These are phyloP conservation scores for Rhipidura dahli DNA, from an alignment of 2,113 vertebrate species.

Conservation along the genomic window DNA sequence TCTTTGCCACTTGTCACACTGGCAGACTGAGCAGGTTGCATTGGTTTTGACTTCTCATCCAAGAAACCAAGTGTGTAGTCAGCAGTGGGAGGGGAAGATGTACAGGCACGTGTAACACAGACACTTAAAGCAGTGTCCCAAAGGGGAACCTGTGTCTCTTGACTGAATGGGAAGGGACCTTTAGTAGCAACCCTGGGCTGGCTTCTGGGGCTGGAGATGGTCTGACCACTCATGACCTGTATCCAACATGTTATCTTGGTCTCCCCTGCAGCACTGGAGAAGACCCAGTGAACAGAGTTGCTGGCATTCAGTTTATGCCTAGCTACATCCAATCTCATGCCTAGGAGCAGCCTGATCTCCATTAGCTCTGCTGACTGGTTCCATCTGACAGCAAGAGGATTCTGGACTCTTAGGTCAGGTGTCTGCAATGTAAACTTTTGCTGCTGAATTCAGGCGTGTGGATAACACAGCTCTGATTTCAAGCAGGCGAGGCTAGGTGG, in stretches of 20 bases:
- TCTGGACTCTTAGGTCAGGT: neutral
- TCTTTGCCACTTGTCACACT: neutral
- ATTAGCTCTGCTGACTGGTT: neutral
- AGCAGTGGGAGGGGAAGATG: neutral
- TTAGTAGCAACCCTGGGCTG: neutral
- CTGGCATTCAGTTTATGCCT: neutral
- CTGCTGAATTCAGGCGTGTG: neutral
- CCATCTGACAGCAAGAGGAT: neutral
- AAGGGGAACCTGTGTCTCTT: neutral
- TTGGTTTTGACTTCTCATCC: neutral
- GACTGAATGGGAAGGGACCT: neutral
- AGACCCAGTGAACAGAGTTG: neutral
- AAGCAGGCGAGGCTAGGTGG: neutral
- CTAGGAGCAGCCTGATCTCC: neutral
- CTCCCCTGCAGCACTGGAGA: neutral
- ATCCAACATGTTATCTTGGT: neutral
- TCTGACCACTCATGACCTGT: neutral
- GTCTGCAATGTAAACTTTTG: neutral
- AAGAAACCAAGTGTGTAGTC: neutral
- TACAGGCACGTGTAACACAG: accelerated
- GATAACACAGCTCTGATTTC: neutral
- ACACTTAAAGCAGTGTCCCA: neutral
- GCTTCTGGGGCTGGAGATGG: neutral
- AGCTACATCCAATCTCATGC: neutral
- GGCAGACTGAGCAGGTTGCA: neutral